Percentiles rank a stretch among this genome's conserved stretches.
Evolutionary conservation across 64 coral and sea anemone genomes (phyloP).

Genomic region (Montipora cactus): DNA sequence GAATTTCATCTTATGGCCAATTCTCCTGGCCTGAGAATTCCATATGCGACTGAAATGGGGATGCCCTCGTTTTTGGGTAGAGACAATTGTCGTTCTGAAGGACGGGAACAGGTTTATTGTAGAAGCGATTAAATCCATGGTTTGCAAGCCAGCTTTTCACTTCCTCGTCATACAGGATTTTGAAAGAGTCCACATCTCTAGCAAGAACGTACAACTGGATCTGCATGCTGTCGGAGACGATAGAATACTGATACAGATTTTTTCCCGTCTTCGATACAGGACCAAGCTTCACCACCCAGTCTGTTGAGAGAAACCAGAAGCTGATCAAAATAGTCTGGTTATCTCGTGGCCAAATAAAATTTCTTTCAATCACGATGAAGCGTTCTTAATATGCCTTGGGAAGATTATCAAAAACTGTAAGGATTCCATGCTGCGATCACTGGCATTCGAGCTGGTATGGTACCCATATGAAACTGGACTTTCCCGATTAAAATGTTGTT

Average conservation of each 20-base stretch:
- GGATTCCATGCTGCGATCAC: no score
- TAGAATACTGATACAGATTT: constrained; percentile 58
- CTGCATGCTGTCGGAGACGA: background rate
- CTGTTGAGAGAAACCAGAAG: constrained; percentile 15
- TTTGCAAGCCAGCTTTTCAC: constrained; percentile 34
- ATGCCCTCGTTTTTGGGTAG: background rate
- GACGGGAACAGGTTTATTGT: constrained; percentile 47
- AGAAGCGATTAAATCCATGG: constrained; percentile 48
- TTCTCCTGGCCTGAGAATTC: constrained; percentile 5
- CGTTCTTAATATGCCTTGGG: no score
- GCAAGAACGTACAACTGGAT: constrained; percentile 54
- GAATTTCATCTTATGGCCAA: no score
- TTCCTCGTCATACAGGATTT: constrained; percentile 48
- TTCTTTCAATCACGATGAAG: no score
- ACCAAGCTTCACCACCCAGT: constrained; percentile 73
- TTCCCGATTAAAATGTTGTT: no score
- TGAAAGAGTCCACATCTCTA: constrained; percentile 39
- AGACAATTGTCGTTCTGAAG: constrained; percentile 44
- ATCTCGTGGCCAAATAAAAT: no score
- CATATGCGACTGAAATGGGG: constrained; percentile 6
- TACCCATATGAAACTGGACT: no score
- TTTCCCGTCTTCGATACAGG: background rate
- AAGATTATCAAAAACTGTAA: no score
- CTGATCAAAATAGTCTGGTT: background rate
- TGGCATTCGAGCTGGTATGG: no score